Base-by-base conservation (phyloP, 2,797 vertebrate species). In the Acanthopagrus latus region DNA sequence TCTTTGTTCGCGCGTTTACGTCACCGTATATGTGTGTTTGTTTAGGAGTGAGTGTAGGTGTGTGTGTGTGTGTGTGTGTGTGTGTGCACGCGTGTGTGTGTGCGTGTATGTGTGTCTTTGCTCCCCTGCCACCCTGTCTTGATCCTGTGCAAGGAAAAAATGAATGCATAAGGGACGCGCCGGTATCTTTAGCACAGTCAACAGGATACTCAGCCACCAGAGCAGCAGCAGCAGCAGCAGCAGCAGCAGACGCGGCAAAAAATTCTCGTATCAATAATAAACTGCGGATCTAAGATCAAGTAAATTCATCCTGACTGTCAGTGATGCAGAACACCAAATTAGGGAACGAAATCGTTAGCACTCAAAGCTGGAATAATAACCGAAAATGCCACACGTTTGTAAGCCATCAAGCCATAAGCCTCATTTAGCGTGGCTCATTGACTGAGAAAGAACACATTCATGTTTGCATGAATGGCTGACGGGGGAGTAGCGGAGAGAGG, bases 121-220 rank as follows among this genome's bases (percentile, higher is more conserved):
- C 54, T 83, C 81, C 82, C 71, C 50, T 47, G 81, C 62, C 78
- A 78, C 68, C 68, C 63, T 29, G 62, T 67, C 63, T 72, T 5
- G 12, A 91, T 87, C 89, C 85, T 63, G 27, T 60, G 79, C 54
- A 14, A 82, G 85, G 76, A 60, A 68, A 74, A 55, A 67, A 44
- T 33, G 60, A 70, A 70, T 16, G 27, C 90, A 80, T 57, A 4
- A 58, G 88, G 88, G 88, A 91, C 74, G 52, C 29, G 16, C 71
- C 64, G 69, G 82, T 86, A 88, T 91, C 83, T 90, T 81, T 75
- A 83, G 73, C 77, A 64, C 67, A 81, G 86, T 89, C 88, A 91
- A 92, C 89, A 93, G 86, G 86, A 90, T 76, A 55, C 52, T 73
- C 27, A 51, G 71, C 58, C 47, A 77, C 65, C 54, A 76, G 77